Percentiles rank a stretch among this genome's conserved stretches.
phyloP scores from a whole-genome alignment of 1,140 invertebrate species.

The Psilanteris sp. region DNA sequence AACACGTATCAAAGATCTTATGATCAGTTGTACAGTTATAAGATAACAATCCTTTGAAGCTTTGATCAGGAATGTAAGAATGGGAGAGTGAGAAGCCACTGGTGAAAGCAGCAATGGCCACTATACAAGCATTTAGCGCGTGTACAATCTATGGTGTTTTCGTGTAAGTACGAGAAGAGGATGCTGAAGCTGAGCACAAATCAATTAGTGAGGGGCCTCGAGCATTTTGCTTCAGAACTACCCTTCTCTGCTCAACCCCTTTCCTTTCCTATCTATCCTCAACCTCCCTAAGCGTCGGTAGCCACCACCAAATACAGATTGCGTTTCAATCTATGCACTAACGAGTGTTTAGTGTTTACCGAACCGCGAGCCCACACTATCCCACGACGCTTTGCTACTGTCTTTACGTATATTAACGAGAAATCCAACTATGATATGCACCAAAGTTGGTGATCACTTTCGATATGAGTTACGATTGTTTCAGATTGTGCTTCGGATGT shows the following conservation, averaged over 20 bases:
- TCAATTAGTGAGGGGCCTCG: constrained; percentile 74
- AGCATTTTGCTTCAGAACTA: constrained; percentile 71
- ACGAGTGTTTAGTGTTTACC: too few relatives aligned
- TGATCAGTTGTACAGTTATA: constrained; percentile 56
- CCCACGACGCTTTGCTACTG: too few relatives aligned
- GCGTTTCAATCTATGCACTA: constrained; percentile 79
- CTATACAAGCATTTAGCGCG: constrained; percentile 58
- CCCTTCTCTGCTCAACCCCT: constrained; percentile 64
- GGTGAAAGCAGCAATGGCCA: constrained; percentile 54
- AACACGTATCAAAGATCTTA: constrained; percentile 38
- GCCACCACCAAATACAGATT: constrained; percentile 78
- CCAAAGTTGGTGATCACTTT: constrained; percentile 55
- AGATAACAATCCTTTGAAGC: constrained; percentile 76
- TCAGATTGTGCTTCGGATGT: constrained; percentile 25
- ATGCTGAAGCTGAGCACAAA: constrained; percentile 73
- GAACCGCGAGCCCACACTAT: too few relatives aligned
- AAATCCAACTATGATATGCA: constrained; percentile 64
- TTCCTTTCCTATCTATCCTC: constrained; percentile 64
- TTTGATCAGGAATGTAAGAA: constrained; percentile 69
- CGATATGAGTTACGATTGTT: constrained; percentile 60
- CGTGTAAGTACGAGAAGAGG: constrained; percentile 64
- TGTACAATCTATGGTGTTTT: constrained; percentile 67
- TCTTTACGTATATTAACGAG: too few relatives aligned
- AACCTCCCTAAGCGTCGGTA: constrained; percentile 66
- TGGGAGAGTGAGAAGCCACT: constrained; percentile 56